phyloP scores from a whole-genome alignment of 2,888 invertebrate species.

The Oxytorus armatus region DNA sequence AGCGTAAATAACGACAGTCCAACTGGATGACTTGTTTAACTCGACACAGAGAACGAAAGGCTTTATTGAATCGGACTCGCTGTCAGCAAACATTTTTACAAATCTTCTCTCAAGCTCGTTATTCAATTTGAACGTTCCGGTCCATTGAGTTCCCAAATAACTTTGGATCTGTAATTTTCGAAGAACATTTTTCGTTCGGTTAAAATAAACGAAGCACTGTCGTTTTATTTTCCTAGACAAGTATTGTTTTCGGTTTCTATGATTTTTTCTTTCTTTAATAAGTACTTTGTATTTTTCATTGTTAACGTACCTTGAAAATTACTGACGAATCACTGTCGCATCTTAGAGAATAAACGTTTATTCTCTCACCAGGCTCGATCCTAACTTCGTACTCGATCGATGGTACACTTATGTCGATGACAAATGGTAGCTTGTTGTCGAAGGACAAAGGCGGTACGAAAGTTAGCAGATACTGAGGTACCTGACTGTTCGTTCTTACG shows the following conservation, averaged over 20 bases:
- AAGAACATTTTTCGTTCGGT: neutral
- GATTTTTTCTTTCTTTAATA: neutral
- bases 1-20: slow-evolving; percentile 90
- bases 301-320: slow-evolving; percentile 80
- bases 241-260: neutral
- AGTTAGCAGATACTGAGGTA: slow-evolving; percentile 90
- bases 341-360: slow-evolving; percentile 89
- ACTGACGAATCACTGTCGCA: slow-evolving; percentile 86
- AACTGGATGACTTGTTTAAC: slow-evolving; percentile 87
- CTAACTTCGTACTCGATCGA: slow-evolving; percentile 86
- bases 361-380: slow-evolving; percentile 90
- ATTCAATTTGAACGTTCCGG: slow-evolving; percentile 89
- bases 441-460: slow-evolving; percentile 91
- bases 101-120: slow-evolving; percentile 88
- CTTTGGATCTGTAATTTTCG: slow-evolving; percentile 84
- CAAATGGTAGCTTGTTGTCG: slow-evolving; percentile 92
- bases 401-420: slow-evolving; percentile 87
- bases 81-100: slow-evolving; percentile 88
- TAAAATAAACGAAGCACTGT: neutral
- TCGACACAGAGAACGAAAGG: slow-evolving; percentile 89
- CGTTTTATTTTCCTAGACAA: neutral
- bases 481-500: slow-evolving; percentile 80
- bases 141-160: slow-evolving; percentile 90
- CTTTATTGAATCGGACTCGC: slow-evolving; percentile 87
- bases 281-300: neutral